Percentiles rank a stretch among this genome's conserved stretches.
phyloP scores from a whole-genome alignment of 2,797 vertebrate species.

The Podarcis lilfordi region DNA sequence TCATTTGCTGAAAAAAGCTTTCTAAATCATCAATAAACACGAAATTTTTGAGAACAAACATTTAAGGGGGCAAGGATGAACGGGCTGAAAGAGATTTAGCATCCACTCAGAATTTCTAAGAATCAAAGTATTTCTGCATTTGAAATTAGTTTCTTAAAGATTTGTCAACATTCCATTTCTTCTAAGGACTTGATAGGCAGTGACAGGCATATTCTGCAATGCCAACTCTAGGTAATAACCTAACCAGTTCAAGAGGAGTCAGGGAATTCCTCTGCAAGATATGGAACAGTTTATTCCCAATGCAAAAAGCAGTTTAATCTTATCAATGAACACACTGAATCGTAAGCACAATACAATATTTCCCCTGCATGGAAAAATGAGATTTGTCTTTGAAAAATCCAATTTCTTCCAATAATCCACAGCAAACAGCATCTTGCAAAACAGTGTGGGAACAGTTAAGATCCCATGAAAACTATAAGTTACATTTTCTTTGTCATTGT shows the following conservation, averaged over 20 bases:
- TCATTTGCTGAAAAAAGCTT: not conserved
- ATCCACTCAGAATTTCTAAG: not conserved
- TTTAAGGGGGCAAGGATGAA: not conserved
- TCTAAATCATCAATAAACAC: not conserved
- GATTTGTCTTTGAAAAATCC: not conserved
- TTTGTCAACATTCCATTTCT: not conserved
- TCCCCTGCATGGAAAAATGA: not conserved
- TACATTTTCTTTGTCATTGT: not conserved
- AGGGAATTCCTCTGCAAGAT: not conserved
- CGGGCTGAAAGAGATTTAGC: not conserved
- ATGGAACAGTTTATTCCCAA: not conserved
- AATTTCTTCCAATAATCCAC: not conserved
- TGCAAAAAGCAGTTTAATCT: not conserved
- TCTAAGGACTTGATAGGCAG: not conserved
- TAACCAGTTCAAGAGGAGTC: not conserved
- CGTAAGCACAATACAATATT: not conserved
- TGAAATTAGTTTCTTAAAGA: not conserved
- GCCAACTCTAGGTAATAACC: not conserved
- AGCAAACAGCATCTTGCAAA: not conserved
- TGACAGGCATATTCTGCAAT: not conserved
- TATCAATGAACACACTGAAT: not conserved
- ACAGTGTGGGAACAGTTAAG: not conserved
- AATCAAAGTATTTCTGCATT: not conserved
- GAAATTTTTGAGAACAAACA: not conserved
- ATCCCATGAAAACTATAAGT: not conserved